Evolutionary conservation across 2,888 invertebrate genomes (phyloP).

Genomic region (Pterostichus niger): DNA sequence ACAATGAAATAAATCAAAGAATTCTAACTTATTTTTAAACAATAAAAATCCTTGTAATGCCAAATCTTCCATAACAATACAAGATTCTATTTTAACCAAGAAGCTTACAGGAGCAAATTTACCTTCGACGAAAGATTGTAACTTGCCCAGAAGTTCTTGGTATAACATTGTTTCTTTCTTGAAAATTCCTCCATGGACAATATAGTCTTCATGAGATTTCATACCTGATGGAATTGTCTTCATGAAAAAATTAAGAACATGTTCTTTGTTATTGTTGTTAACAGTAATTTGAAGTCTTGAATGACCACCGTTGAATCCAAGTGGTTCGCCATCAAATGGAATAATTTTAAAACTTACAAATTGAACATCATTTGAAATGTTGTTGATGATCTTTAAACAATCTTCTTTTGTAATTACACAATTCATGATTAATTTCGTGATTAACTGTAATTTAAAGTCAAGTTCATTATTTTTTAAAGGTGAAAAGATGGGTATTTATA

Average conservation of each 20-base stretch:
- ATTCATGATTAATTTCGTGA: not conserved
- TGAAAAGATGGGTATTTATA: not conserved
- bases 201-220: slow-evolving; percentile 77
- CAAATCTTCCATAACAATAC: slow-evolving; percentile 78
- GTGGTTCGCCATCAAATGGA: slow-evolving; percentile 69
- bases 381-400: slow-evolving; percentile 69
- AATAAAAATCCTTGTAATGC: slow-evolving; percentile 74
- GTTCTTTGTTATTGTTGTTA: slow-evolving; percentile 52
- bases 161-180: slow-evolving; percentile 73
- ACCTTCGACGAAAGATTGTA: slow-evolving; percentile 69
- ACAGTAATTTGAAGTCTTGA: slow-evolving; percentile 69
- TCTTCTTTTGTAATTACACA: slow-evolving; percentile 69
- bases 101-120: slow-evolving; percentile 75
- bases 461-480: no score
- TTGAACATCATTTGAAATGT: slow-evolving; percentile 64
- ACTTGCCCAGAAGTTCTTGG: slow-evolving; percentile 71
- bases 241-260: slow-evolving; percentile 78
- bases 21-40: slow-evolving; percentile 52
- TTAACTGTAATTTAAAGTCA: no score
- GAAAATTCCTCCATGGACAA: slow-evolving; percentile 78
- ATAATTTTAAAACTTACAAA: slow-evolving; percentile 68
- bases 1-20: slow-evolving; percentile 77
- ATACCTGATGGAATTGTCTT: slow-evolving; percentile 81
- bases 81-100: slow-evolving; percentile 76
- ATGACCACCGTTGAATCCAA: slow-evolving; percentile 72